phyloP scores from a whole-genome alignment of 2,888 invertebrate species.

The Phalera bucephala region DNA sequence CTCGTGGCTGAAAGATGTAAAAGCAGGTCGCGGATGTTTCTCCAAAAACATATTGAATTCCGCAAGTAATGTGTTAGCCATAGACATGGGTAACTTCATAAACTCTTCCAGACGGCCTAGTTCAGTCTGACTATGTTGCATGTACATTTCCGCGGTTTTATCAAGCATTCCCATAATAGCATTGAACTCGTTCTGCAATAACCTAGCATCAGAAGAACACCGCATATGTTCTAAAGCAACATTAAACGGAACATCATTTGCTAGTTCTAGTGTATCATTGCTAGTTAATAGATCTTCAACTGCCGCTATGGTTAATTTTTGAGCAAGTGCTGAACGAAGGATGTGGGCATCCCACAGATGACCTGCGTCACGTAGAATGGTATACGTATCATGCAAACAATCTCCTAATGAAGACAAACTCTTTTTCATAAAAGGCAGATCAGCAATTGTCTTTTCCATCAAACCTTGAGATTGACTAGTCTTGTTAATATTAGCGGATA shows the following conservation, averaged over 20 bases:
- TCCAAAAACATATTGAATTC: constrained; percentile 62
- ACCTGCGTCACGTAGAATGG: constrained; percentile 54
- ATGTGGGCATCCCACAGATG: constrained; percentile 68
- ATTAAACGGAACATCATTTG: constrained; percentile 56
- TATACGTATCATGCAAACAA: constrained; percentile 52
- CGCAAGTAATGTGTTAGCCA: constrained; percentile 51
- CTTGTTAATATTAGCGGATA: constrained; percentile 26
- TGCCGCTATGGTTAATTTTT: constrained; percentile 60
- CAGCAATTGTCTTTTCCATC: constrained; percentile 31
- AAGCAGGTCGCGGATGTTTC: constrained; percentile 43
- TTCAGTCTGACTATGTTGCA: constrained; percentile 54
- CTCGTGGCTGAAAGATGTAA: constrained; percentile 8
- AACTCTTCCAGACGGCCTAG: constrained; percentile 54
- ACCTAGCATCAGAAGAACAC: constrained; percentile 50
- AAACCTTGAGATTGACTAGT: constrained; percentile 20
- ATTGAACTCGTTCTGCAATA: constrained; percentile 48
- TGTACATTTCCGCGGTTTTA: constrained; percentile 47
- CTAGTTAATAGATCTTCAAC: constrained; percentile 66
- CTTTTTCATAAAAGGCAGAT: constrained; percentile 48
- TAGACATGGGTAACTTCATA: constrained; percentile 43
- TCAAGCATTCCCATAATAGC: constrained; percentile 40
- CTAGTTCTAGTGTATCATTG: constrained; percentile 54
- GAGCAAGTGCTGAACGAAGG: constrained; percentile 55
- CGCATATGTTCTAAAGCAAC: constrained; percentile 58
- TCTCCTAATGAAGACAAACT: constrained; percentile 54